Evolutionary conservation across 2,888 invertebrate genomes (phyloP).

Genomic region (Notodonta ziczac): DNA sequence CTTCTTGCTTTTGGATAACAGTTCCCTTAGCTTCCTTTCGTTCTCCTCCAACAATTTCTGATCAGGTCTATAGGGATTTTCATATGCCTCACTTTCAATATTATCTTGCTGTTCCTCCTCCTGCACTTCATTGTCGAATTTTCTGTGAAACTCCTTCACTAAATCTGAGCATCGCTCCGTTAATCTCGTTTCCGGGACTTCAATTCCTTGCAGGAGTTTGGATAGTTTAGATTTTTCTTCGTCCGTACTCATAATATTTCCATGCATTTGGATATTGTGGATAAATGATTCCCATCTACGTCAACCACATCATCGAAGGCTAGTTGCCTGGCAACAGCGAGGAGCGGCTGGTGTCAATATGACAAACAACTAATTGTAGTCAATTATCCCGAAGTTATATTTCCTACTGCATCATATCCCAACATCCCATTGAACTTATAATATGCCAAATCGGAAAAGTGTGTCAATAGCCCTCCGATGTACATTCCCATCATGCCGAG

Average conservation of each 20-base stretch:
- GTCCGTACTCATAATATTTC: slow-evolving; percentile 67
- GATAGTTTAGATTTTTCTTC: slow-evolving; percentile 70
- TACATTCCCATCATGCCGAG: slow-evolving; percentile 53
- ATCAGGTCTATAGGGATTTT: slow-evolving; percentile 71
- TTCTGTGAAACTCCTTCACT: slow-evolving; percentile 62
- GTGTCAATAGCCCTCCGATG: slow-evolving; percentile 44
- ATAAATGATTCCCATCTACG: neutral
- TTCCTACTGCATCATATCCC: slow-evolving; percentile 11
- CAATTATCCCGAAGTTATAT: neutral
- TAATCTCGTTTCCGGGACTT: slow-evolving; percentile 67
- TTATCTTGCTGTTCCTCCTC: slow-evolving; percentile 43
- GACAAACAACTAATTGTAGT: neutral
- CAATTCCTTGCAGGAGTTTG: slow-evolving; percentile 68
- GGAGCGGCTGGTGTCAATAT: neutral
- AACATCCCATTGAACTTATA: slow-evolving; percentile 45
- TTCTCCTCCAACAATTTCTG: slow-evolving; percentile 60
- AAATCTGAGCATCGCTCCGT: slow-evolving; percentile 64
- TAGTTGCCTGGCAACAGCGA: slow-evolving; percentile 6
- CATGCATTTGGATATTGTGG: too few species aligned
- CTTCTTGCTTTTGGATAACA: slow-evolving; percentile 58
- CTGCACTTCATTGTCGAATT: slow-evolving; percentile 54
- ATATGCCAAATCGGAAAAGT: slow-evolving; percentile 41
- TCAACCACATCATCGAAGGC: neutral
- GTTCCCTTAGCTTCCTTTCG: slow-evolving; percentile 59
- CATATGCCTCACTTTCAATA: slow-evolving; percentile 33